phyloP scores from a whole-genome alignment of 2,888 invertebrate genomes.

The Scaptomyza polygonia region DNA sequence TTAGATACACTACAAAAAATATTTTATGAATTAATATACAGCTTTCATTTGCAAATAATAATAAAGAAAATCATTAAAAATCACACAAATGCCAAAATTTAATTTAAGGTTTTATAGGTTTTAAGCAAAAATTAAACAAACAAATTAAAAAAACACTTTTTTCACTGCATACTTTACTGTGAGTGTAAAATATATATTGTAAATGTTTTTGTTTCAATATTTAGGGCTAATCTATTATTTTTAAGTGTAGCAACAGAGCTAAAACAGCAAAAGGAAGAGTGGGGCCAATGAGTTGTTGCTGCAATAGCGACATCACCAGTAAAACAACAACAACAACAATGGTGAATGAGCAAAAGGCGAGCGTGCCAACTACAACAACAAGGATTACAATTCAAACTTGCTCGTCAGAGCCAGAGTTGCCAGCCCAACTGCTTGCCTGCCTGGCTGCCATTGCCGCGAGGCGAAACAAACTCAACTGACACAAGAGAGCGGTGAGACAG shows the following conservation, averaged over 20 bases:
- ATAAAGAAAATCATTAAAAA: too few species aligned
- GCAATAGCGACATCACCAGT: conserved; percentile 33
- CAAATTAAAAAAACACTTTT: background rate
- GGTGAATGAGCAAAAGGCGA: conserved; percentile 53
- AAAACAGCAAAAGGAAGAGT: background rate
- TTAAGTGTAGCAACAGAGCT: conserved; percentile 14
- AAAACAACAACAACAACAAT: conserved; percentile 29
- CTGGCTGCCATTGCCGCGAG: conserved; percentile 62
- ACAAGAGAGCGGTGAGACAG: conserved; percentile 8
- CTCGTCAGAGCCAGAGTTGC: conserved; percentile 72
- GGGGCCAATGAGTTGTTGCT: conserved; percentile 51
- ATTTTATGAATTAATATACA: too few species aligned
- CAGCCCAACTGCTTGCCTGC: conserved; percentile 2
- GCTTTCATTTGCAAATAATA: too few species aligned
- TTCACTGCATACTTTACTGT: background rate
- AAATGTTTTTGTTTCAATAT: background rate
- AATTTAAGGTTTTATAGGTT: too few species aligned
- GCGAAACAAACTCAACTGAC: conserved; percentile 20
- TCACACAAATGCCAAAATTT: too few species aligned
- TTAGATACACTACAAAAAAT: background rate
- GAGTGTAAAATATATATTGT: background rate
- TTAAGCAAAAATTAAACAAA: too few species aligned
- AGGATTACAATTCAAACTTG: conserved; percentile 77
- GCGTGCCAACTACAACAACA: conserved; percentile 77
- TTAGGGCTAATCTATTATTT: background rate